Conservation (phyloP, 2,113 vertebrate genomes). For the Dromiciops gliroides region DNA sequence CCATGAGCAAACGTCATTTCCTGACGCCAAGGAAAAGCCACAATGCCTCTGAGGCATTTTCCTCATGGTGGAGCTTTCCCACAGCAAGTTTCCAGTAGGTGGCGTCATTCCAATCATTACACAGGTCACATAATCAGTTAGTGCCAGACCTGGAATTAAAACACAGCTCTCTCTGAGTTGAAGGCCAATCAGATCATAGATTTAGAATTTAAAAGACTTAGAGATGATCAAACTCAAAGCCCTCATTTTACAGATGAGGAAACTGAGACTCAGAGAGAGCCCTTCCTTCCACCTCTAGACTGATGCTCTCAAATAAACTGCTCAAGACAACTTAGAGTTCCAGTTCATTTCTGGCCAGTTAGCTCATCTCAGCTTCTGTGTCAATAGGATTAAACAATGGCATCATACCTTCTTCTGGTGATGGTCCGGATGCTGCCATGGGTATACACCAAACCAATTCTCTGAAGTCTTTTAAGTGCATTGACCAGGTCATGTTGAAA, state of each 20-base stretch:
- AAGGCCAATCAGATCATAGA: not conserved
- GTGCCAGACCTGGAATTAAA: not conserved
- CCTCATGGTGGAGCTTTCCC: no score
- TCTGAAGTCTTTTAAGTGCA: accelerated
- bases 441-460: not conserved
- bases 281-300: not conserved
- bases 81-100: no score
- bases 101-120: no score
- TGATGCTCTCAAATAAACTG: not conserved
- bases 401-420: not conserved
- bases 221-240: not conserved
- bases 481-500: conserved; percentile 12
- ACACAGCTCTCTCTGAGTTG: not conserved
- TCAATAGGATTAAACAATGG: not conserved
- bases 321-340: not conserved
- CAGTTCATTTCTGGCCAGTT: not conserved
- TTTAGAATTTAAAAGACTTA: not conserved
- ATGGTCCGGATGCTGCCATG: not conserved
- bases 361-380: not conserved
- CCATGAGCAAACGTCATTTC: no score
- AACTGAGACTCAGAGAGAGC: not conserved
- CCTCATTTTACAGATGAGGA: not conserved
- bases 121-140: not conserved
- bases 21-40: no score
- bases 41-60: no score